A percentile compares a stretch with the other conserved stretches of the same genome.
phyloP scores from a whole-genome alignment of 2,797 vertebrate genomes.

The Pangasius larnaudii region DNA sequence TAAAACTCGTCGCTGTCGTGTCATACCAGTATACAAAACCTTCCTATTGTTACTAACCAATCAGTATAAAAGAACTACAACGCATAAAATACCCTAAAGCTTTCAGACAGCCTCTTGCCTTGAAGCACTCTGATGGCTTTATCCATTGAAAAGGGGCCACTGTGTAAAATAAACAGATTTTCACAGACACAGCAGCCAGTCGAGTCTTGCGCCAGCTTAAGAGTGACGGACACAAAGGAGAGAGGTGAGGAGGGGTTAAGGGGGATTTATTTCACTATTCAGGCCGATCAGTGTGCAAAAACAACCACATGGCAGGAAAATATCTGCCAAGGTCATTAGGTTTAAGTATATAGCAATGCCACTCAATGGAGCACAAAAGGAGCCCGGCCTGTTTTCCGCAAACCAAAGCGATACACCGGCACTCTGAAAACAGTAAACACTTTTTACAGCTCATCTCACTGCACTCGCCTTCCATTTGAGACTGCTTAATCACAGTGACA shows the following conservation, averaged over 20 bases:
- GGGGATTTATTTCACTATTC: not conserved
- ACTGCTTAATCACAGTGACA: constrained; percentile 66
- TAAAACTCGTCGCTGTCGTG: not conserved
- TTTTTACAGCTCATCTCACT: constrained; percentile 71
- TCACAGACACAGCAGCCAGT: not conserved
- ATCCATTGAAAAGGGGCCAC: not conserved
- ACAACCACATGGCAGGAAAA: constrained; percentile 30
- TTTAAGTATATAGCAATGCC: constrained; percentile 16
- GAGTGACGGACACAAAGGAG: not conserved
- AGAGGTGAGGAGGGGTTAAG: not conserved
- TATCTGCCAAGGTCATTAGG: constrained; percentile 41
- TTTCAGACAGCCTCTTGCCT: not conserved
- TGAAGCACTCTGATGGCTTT: constrained; percentile 9
- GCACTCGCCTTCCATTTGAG: constrained; percentile 64
- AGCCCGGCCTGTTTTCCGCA: constrained; percentile 41
- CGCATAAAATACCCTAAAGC: not conserved
- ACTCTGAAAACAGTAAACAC: constrained; percentile 67
- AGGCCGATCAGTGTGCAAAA: constrained; percentile 14
- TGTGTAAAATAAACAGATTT: constrained; percentile 4
- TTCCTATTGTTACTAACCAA: not conserved
- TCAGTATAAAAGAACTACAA: not conserved
- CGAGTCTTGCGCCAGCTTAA: constrained; percentile 14
- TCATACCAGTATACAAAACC: not conserved
- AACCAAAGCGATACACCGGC: constrained; percentile 44
- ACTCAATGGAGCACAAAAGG: constrained; percentile 39